Percentiles rank a stretch among this genome's conserved stretches.
phyloP scores from a whole-genome alignment of 92 coral and sea anemone genomes.

The Anthopleura xanthogrammica region DNA sequence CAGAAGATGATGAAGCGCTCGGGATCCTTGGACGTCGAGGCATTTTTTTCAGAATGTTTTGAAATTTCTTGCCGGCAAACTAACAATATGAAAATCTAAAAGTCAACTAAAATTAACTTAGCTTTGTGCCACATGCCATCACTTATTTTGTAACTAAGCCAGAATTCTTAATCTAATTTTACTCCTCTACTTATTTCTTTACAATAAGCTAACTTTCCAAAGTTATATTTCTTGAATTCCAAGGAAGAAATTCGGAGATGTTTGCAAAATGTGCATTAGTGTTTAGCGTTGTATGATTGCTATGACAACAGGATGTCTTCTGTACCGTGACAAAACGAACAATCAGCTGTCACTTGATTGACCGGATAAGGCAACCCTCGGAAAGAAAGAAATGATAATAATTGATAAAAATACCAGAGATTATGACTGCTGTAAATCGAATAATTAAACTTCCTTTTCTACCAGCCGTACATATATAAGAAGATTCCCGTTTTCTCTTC shows the following conservation, averaged over 20 bases:
- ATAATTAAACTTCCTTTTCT: no score
- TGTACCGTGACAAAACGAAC: conserved; percentile 5
- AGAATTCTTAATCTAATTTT: neutral
- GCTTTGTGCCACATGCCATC: neutral
- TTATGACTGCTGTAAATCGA: no score
- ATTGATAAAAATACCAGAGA: neutral
- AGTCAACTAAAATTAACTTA: neutral
- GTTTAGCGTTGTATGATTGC: conserved; percentile 39
- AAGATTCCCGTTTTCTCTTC: no score
- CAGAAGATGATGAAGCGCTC: conserved; percentile 42
- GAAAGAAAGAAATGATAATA: neutral
- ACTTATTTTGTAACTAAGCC: neutral
- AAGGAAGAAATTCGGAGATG: neutral
- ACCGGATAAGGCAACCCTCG: neutral
- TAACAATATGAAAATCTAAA: neutral
- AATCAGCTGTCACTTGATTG: neutral
- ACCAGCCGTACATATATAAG: no score
- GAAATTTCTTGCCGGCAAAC: neutral
- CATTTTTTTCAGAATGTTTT: conserved; percentile 22
- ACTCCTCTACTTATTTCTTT: neutral
- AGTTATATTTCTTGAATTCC: neutral
- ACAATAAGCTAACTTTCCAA: neutral
- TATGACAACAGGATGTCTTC: conserved; percentile 26
- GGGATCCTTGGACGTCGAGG: conserved; percentile 53
- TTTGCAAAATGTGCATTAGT: conserved; percentile 16